Evolutionary conservation across 2,888 invertebrate species (phyloP).

Genomic region (Scaptomyza parva): DNA sequence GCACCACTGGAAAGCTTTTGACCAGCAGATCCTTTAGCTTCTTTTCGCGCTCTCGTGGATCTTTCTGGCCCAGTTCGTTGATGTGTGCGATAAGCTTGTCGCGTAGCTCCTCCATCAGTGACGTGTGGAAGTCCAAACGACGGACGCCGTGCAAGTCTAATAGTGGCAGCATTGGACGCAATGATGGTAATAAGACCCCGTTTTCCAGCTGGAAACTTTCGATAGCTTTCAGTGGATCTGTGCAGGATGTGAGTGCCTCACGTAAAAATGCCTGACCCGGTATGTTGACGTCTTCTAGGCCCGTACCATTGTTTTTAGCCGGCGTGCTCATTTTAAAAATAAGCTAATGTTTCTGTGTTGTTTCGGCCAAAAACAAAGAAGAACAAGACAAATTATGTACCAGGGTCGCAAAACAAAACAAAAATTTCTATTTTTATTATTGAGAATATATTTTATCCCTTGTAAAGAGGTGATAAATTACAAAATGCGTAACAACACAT

Average conservation of each 20-base stretch:
- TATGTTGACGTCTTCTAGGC: constrained; percentile 93
- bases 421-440: background rate
- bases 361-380: constrained; percentile 1
- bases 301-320: constrained; percentile 86
- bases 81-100: constrained; percentile 92
- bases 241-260: constrained; percentile 97
- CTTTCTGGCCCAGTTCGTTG: constrained; percentile 90
- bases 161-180: constrained; percentile 97
- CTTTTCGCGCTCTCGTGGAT: constrained; percentile 87
- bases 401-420: constrained; percentile 13
- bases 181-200: constrained; percentile 95
- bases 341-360: constrained; percentile 20
- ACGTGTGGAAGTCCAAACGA: constrained; percentile 96
- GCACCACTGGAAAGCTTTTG: constrained; percentile 97
- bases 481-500: background rate
- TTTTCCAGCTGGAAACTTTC: constrained; percentile 97
- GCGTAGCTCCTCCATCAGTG: constrained; percentile 92
- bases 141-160: constrained; percentile 97
- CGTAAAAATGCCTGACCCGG: constrained; percentile 94
- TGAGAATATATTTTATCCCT: background rate
- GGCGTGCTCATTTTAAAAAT: constrained; percentile 77
- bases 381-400: background rate
- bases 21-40: constrained; percentile 95
- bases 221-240: constrained; percentile 98
- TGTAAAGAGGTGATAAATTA: background rate